Evolutionary conservation across 2,113 vertebrate species (phyloP), one percentile per base, ranked within the genome.

Genomic region (Engystomops pustulosus): DNA sequence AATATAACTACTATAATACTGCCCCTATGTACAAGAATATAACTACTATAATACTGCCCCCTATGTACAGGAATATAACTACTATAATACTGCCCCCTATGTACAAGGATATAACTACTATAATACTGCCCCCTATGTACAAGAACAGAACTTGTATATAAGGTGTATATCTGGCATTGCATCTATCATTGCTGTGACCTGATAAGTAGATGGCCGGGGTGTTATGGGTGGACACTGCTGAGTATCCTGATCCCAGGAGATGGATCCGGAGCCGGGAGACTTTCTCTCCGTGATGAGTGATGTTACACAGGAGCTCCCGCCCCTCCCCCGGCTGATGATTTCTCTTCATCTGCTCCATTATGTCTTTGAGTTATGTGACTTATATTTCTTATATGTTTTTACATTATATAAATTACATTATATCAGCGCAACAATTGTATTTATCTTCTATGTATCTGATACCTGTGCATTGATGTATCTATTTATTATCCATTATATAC

Each of bases 181-280:
- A 65, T 65, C 18, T 10, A 27, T 60, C 55, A 60, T 60, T 11
- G 53, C 47, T 15, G 47, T 49, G 47, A 49, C 47, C 47, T 6
- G 11, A 17, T 25, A 30, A 65, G 60, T 17, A 17, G 30, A 34
- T 34, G 60, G 60, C 12, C 58, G 12, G 25, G 30, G 30, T 62
- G 25, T 62, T 62, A 30, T 30, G n/a, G n/a, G n/a, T 23, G 58
- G 58, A 65, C 60, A 32, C 30, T 65, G 17, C 27, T 32, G 17
- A 65, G 30, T 65, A 65, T 65, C 60, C 60, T 32, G 60, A 65
- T 65, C 60, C 30, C 15, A 8, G 60, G 60, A 65, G 60, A 65
- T 65, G 60, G 2, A 65, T 65, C 60, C 60, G 4, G 60, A 65
- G 30, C 60, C 17, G 60, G 60, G 30, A 65, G 14, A 65, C 60